Percentiles rank a stretch among this genome's conserved stretches.
Evolutionary conservation across 2,888 invertebrate species (phyloP).

Genomic region (Drosophila diplacantha): DNA sequence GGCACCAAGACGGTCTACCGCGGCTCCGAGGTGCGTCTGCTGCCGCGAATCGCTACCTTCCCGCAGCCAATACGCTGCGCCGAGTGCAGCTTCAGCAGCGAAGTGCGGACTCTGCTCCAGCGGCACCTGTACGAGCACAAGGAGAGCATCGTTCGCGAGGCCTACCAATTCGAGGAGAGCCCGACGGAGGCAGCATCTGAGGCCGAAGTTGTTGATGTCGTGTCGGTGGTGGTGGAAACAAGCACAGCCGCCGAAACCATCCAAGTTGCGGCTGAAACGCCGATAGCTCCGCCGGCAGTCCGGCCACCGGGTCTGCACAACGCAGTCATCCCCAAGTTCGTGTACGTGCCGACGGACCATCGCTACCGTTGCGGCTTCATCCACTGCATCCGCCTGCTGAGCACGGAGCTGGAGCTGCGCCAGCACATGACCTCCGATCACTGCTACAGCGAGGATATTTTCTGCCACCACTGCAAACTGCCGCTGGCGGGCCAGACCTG

Average conservation of each 20-base stretch:
- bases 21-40: slow-evolving; percentile 81
- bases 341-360: slow-evolving; percentile 79
- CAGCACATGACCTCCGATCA: slow-evolving; percentile 34
- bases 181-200: background rate
- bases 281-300: background rate
- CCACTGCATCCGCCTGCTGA: slow-evolving; percentile 12
- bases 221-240: background rate
- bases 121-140: slow-evolving; percentile 78
- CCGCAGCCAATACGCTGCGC: slow-evolving; percentile 82
- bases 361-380: slow-evolving; percentile 84
- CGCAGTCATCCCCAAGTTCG: slow-evolving; percentile 10
- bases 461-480: slow-evolving; percentile 40
- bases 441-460: background rate
- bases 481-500: background rate
- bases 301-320: slow-evolving; percentile 8
- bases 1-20: slow-evolving; percentile 76
- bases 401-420: slow-evolving; percentile 35
- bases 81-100: slow-evolving; percentile 83
- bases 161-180: slow-evolving; percentile 48
- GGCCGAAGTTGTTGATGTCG: no score
- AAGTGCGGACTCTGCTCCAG: slow-evolving; percentile 84
- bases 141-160: slow-evolving; percentile 83
- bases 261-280: background rate
- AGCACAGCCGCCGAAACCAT: background rate
- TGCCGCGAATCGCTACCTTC: slow-evolving; percentile 84